Conservation (phyloP, 2,113 vertebrate genomes). For the Cyanistes caeruleus region DNA sequence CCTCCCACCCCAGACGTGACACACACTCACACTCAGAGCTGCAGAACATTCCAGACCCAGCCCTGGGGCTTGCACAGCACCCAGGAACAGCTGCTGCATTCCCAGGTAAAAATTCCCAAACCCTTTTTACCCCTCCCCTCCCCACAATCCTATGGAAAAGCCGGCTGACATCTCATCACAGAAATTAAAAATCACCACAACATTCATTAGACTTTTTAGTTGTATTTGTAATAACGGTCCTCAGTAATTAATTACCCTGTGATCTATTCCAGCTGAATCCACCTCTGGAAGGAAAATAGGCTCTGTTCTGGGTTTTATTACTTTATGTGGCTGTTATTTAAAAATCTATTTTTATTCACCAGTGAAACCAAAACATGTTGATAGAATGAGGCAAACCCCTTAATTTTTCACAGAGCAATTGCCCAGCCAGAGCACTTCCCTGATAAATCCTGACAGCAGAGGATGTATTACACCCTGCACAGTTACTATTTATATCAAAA, state of each 20-base stretch:
- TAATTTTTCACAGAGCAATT: conserved; percentile 36
- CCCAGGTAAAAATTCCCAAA: background rate
- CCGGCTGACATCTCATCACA: background rate
- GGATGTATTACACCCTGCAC: background rate
- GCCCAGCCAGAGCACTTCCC: conserved; percentile 5
- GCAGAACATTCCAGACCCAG: background rate
- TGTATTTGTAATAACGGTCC: background rate
- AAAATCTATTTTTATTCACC: conserved; percentile 2
- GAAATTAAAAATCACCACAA: background rate
- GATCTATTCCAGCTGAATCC: background rate
- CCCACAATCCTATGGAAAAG: fast-evolving
- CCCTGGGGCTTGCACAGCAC: fast-evolving
- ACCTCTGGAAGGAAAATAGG: background rate
- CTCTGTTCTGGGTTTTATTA: background rate
- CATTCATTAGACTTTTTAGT: fast-evolving
- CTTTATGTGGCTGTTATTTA: background rate
- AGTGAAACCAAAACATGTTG: conserved; percentile 17
- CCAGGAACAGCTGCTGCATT: background rate
- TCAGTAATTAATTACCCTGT: background rate
- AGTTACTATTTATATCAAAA: background rate
- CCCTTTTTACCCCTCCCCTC: background rate
- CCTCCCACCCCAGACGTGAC: fast-evolving
- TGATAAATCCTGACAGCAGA: background rate
- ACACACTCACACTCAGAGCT: fast-evolving
- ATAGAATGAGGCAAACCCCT: background rate